Percentiles rank a stretch among this genome's conserved stretches.
Evolutionary conservation across 2,113 vertebrate species (phyloP).

Genomic region (Condylura cristata): DNA sequence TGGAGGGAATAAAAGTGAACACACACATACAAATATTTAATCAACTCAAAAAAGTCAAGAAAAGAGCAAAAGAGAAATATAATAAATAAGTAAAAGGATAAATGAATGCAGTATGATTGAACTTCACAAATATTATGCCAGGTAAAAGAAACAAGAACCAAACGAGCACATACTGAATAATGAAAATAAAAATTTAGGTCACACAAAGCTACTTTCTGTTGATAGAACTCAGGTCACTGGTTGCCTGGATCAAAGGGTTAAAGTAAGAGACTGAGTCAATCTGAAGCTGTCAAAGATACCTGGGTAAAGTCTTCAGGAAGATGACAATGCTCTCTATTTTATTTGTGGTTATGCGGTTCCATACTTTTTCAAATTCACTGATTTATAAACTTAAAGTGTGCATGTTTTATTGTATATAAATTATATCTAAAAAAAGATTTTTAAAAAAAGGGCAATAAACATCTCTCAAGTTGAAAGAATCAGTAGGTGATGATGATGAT

Average conservation of each 20-base stretch:
- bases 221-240: background rate
- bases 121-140: background rate
- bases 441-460: background rate
- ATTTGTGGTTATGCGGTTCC: background rate
- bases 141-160: background rate
- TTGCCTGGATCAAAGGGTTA: background rate
- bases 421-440: background rate
- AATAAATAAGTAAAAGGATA: background rate
- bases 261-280: background rate
- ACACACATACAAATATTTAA: background rate
- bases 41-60: slow-evolving; percentile 12
- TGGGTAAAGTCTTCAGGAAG: background rate
- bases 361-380: background rate
- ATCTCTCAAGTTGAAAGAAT: background rate
- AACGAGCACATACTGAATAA: background rate
- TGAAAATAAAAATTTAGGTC: background rate
- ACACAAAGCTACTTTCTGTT: background rate
- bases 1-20: no score
- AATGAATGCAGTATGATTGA: background rate
- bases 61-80: no score
- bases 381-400: background rate
- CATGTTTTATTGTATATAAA: background rate
- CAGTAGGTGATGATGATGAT: background rate
- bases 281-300: background rate
- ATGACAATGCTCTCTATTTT: background rate